Evolutionary conservation across 2,797 vertebrate genomes (phyloP), one percentile per base, ranked within the genome.

Genomic region (Apodemus agrarius): DNA sequence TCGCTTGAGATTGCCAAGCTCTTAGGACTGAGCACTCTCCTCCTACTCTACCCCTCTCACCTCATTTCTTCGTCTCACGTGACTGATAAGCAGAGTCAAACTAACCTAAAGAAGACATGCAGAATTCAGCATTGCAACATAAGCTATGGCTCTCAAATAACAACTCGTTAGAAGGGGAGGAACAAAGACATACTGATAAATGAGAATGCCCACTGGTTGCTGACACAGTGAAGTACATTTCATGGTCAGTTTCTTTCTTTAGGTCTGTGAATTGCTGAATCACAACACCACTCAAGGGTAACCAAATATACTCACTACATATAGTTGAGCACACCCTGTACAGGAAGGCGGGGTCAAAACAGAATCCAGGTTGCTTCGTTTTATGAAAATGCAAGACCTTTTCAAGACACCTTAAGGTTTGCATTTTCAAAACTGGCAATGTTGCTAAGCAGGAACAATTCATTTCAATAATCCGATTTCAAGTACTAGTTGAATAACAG

Each of bases 101-200:
- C 3, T 83, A 69, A 49, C 54, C 67, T 37, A 17, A 13, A 49
- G 26, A 16, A 94, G 85, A 52, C 17, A 57, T 0, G 1, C 17
- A 22, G 59, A 90, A 89, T 76, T 92, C 61, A 61, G 17, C 24
- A 76, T 21, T 78, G 21, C 49, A 67, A 37, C 16, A 37, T 52
- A 85, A 96, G 76, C 57, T 79, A 43, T 65, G 6, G 16, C 37
- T 92, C 95, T 76, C 74, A 79, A 87, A 81, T 96, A 93, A 93
- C 16, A 34, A 63, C 26, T 79, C 69, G 43, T 80, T 57, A 63
- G 14, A 37, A 91, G 85, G 49, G 22, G 31, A 93, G 54, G 61
- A 91, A 29, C 4, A 92, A 46, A 59, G 26, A 78, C 86, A 94
- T 26, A 40, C 80, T 91, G 76, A 89, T 83, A 79, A 54, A 49